Base-by-base conservation (phyloP, 2,113 vertebrate species). In the Capra hircus region DNA sequence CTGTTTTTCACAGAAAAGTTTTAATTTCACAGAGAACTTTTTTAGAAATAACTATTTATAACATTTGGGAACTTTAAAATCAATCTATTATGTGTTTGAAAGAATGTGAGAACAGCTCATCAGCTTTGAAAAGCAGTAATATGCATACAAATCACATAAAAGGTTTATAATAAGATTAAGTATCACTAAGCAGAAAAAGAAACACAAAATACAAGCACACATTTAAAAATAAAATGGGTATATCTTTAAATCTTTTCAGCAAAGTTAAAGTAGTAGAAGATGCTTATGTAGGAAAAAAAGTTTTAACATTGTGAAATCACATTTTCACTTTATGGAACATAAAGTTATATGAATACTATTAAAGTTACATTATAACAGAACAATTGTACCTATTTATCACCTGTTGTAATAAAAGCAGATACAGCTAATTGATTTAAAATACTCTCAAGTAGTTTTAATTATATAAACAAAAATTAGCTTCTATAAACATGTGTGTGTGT, bases 1-100 rank as follows among this genome's bases (percentile, higher is more conserved):
- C 27, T 92, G 74, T 90, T 94, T 67, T 85, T 62, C 23, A 95
- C 10, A 91, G 21, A 21, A 6, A 74, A 53, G 10, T 36, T 94
- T 97, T 87, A 36, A 95, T 95, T 98, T 33, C 77, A 86, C 40
- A 33, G 43, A 82, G 2, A 48, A 86, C 90, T 86, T 94, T 98
- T 95, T 27, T 30, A 80, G n/a, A 95, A 98, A 94, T 45, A 86
- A 95, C 87, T 98, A 97, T 95, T 98, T 98, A 52, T 93, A 92
- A 97, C 55, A 50, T 71, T 97, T 74, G 86, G 28, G 60, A 85
- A 93, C 86, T 95, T 60, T 95, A 96, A 98, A 96, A 95, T 84
- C 7, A 53, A 45, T 86, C 83, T 89, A 64, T 45, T 88, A 36
- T 60, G 85, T 60, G 19, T 98, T 98, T 88, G 91, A 95, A 98